These are phyloP conservation scores for Formicarius rufipectus DNA, from an alignment of 2,113 vertebrate species.

Conservation along the genomic window DNA sequence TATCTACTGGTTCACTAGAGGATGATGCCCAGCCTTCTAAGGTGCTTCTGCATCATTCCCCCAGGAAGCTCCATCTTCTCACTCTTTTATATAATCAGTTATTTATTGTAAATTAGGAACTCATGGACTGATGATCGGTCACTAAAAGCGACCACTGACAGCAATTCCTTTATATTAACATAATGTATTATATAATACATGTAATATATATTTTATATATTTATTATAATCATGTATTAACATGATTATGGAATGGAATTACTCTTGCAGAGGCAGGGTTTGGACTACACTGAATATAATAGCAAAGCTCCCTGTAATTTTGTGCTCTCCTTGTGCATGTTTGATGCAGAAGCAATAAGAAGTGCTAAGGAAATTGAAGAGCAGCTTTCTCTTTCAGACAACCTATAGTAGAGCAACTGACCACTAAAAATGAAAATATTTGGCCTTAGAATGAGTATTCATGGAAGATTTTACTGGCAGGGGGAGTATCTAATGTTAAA, in stretches of 20 bases:
- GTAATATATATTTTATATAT: no score
- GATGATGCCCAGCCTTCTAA: background rate
- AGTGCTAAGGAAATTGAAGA: background rate
- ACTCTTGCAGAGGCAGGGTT: background rate
- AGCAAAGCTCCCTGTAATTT: background rate
- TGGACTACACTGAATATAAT: background rate
- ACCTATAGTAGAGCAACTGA: background rate
- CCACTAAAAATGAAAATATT: background rate
- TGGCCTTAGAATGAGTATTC: background rate
- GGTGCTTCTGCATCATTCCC: background rate
- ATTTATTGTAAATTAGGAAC: background rate
- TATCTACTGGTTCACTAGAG: background rate
- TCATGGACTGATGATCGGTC: background rate
- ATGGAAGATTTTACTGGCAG: background rate
- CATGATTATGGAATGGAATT: background rate
- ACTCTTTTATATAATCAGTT: background rate
- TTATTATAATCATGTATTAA: no score
- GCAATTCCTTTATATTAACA: background rate
- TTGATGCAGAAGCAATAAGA: background rate
- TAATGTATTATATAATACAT: no score
- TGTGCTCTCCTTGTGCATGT: background rate
- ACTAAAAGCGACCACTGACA: background rate
- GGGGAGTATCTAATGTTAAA: background rate
- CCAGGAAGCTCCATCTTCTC: background rate
- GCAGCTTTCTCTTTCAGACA: background rate